These are phyloP conservation scores for Polypedilum vanderplanki DNA, from an alignment of 1,140 invertebrate species.

Conservation along the genomic window DNA sequence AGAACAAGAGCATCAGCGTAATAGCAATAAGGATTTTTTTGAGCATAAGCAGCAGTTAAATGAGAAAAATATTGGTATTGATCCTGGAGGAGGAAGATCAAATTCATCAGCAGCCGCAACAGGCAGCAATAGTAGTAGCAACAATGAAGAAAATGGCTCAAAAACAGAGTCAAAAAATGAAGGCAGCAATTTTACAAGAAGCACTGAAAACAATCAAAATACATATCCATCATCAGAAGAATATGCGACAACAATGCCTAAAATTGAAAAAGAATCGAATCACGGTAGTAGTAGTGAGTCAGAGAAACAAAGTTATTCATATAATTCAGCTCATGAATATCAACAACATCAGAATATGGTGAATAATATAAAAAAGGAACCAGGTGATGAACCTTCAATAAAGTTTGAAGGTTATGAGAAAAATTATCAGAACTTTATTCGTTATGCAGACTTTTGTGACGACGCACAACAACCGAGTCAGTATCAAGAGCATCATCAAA, in stretches of 20 bases:
- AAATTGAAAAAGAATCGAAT: conserved; percentile 34
- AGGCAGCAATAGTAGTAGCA: not conserved
- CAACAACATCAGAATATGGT: conserved; percentile 18
- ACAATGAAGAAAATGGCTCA: not conserved
- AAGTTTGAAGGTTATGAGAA: conserved; percentile 44
- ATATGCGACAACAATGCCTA: conserved; percentile 34
- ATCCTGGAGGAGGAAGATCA: not conserved
- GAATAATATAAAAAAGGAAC: conserved; percentile 22
- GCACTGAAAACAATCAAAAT: conserved; percentile 4
- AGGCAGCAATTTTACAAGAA: conserved; percentile 4
- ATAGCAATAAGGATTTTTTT: conserved; percentile 19
- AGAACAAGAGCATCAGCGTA: not conserved
- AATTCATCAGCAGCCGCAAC: too few relatives aligned
- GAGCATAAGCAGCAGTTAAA: conserved; percentile 27
- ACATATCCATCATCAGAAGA: conserved; percentile 33
- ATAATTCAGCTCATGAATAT: conserved; percentile 22
- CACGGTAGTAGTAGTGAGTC: not conserved
- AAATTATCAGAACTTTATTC: conserved; percentile 45
- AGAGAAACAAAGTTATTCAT: conserved; percentile 13
- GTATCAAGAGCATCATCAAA: conserved; percentile 38
- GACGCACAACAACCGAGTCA: conserved; percentile 32
- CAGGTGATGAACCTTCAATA: conserved; percentile 29
- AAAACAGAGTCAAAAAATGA: not conserved
- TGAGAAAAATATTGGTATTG: conserved; percentile 27
- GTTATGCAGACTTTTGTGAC: conserved; percentile 42